Evolutionary conservation across 2,113 vertebrate genomes (phyloP), one percentile per base, ranked within the genome.

Genomic region (Vidua chalybeata): DNA sequence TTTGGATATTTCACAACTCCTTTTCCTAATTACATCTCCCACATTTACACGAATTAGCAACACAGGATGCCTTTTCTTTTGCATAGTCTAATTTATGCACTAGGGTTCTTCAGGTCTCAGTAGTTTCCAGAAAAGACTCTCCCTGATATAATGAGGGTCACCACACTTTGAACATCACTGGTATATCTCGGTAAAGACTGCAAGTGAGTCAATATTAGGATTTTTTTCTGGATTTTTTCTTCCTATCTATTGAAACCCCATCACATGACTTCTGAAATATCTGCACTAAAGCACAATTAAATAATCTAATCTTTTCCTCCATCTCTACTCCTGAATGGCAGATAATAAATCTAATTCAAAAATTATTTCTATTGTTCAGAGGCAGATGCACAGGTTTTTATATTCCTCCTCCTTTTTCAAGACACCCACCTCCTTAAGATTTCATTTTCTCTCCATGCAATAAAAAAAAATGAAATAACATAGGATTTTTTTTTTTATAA

Each of bases 261-360:
- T 48, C 39, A 59, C 39, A 77, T 43, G 28, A 64, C 41, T 84
- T 69, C 64, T 72, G 76, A 89, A 82, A 81, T 88, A 94, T 35
- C 35, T 90, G 63, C n/a, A 78, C 76, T 81, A 93, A 89, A 95
- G 28, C 22, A 89, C 22, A 89, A 75, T 84, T 87, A 78, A 87
- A 95, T 79, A 89, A 94, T 90, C 69, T 68, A 90, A 94, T 95
- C 0, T 88, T 61, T 84, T 86, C 84, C 55, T 94, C 63, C 24
- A 56, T 93, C 61, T 96, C 26, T 90, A 22, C 45, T 84, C 31
- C n/a, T 13, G n/a, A 93, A 91, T 61, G 54, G 43, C 45, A 86
- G 49, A 77, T n/a, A 89, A 93, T 76, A 91, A 96, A 95, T 93
- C 71, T 94, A 96, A 96, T 96, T 93, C 82, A 87, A 80, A 74